Conservation (phyloP, 2,113 vertebrate genomes). For the Procavia capensis region DNA sequence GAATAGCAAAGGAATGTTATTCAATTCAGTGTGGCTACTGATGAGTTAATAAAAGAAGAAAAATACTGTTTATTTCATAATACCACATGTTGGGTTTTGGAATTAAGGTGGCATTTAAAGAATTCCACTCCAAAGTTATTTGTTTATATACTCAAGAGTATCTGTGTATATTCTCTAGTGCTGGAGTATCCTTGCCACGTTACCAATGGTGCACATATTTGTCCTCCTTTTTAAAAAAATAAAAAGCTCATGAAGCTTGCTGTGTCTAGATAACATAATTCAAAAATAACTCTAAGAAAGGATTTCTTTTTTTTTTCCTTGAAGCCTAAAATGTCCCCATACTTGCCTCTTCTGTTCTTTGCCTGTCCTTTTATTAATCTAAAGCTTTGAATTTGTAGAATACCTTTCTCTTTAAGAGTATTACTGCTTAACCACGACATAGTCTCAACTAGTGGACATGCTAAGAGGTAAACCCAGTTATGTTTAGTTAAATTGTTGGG, state of each 20-base stretch:
- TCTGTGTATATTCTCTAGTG: constrained; percentile 46
- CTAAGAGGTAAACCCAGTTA: constrained; percentile 48
- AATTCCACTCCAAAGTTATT: constrained; percentile 88
- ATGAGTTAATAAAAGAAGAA: constrained; percentile 94
- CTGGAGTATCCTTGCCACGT: not conserved
- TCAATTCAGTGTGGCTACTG: constrained; percentile 93
- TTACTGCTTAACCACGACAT: constrained; percentile 8
- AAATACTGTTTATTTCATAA: constrained; percentile 99
- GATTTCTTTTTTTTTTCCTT: constrained; percentile 54
- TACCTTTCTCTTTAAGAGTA: constrained; percentile 50
- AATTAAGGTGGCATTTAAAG: constrained; percentile 94
- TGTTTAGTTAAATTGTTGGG: constrained; percentile 70
- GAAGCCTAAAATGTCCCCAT: not conserved
- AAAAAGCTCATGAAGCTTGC: constrained; percentile 14
- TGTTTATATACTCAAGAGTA: constrained; percentile 81
- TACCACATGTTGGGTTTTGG: constrained; percentile 91
- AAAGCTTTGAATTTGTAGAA: not conserved
- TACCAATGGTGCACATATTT: constrained; percentile 56
- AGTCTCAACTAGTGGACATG: not conserved
- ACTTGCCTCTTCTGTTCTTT: not conserved
- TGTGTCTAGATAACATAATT: constrained; percentile 19
- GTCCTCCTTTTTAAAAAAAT: not conserved
- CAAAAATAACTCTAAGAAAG: constrained; percentile 42
- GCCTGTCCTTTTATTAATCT: constrained; percentile 39
- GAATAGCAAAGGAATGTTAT: constrained; percentile 96